These are phyloP conservation scores for Myocastor coypus DNA, from an alignment of 2,113 vertebrate genomes.

Conservation along the genomic window DNA sequence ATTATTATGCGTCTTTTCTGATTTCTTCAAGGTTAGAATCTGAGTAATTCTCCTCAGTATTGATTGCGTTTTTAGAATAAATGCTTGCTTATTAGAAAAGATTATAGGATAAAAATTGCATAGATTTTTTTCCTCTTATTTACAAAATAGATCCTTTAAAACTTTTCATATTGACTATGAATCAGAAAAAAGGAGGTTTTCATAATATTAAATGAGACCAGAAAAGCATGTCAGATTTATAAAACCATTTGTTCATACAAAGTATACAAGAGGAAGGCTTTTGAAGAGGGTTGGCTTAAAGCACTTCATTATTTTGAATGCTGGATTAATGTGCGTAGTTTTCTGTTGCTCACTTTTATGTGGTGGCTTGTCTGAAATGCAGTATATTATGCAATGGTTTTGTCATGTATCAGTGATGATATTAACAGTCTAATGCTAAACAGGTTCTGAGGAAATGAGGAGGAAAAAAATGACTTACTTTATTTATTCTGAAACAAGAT, in stretches of 20 bases:
- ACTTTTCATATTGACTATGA: background rate
- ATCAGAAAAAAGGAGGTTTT: constrained; percentile 67
- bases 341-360: constrained; percentile 91
- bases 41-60: background rate
- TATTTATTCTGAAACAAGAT: constrained; percentile 95
- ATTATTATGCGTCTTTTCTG: constrained; percentile 25
- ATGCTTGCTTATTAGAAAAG: constrained; percentile 43
- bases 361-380: constrained; percentile 86
- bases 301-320: constrained; percentile 91
- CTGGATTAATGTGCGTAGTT: constrained; percentile 92
- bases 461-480: constrained; percentile 91
- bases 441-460: constrained; percentile 92
- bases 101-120: background rate
- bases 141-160: constrained; percentile 32
- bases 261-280: constrained; percentile 42
- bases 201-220: constrained; percentile 59
- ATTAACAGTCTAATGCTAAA: constrained; percentile 95
- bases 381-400: constrained; percentile 94
- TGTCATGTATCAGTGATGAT: constrained; percentile 91
- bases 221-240: constrained; percentile 68
- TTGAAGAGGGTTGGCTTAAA: constrained; percentile 80
- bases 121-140: background rate
- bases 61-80: background rate
- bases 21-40: background rate
- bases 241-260: constrained; percentile 66